Evolutionary conservation across 2,797 vertebrate species (phyloP).

Genomic region (Podarcis siculus): DNA sequence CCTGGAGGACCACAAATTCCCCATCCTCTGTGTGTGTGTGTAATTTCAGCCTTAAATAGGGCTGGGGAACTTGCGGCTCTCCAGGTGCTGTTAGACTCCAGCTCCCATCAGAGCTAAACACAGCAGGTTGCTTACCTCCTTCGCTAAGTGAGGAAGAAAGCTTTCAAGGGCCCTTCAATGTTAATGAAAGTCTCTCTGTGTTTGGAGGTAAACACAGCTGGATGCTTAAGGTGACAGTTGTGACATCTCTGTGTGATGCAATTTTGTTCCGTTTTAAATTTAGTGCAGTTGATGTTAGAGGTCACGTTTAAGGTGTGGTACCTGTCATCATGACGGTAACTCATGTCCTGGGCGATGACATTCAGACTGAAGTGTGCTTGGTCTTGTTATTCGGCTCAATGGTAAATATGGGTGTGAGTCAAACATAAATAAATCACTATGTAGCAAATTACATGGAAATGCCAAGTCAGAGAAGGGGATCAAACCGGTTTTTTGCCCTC

Average conservation of each 20-base stretch:
- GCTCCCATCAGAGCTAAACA: too few species aligned
- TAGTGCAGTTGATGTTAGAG: background rate
- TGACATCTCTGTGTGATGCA: background rate
- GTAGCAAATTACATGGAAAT: too few species aligned
- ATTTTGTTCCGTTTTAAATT: background rate
- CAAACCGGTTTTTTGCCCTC: too few species aligned
- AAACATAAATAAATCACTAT: too few species aligned
- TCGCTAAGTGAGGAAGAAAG: background rate
- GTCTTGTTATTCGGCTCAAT: background rate
- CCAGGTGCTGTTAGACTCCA: too few species aligned
- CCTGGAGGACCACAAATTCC: too few species aligned
- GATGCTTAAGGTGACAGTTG: background rate
- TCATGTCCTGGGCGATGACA: background rate
- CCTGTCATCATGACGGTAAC: background rate
- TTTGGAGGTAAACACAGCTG: too few species aligned
- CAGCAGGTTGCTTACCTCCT: background rate
- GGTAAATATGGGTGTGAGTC: too few species aligned
- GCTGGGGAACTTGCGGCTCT: too few species aligned
- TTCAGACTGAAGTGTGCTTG: background rate
- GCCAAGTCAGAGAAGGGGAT: too few species aligned
- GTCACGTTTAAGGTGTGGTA: background rate
- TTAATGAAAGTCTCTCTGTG: background rate
- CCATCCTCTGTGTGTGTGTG: too few species aligned
- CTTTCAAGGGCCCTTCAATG: background rate
- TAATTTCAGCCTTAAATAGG: too few species aligned